Evolutionary conservation across 2,113 vertebrate species (phyloP), one percentile per base, ranked within the genome.

Genomic region (Prietella phreatophila): DNA sequence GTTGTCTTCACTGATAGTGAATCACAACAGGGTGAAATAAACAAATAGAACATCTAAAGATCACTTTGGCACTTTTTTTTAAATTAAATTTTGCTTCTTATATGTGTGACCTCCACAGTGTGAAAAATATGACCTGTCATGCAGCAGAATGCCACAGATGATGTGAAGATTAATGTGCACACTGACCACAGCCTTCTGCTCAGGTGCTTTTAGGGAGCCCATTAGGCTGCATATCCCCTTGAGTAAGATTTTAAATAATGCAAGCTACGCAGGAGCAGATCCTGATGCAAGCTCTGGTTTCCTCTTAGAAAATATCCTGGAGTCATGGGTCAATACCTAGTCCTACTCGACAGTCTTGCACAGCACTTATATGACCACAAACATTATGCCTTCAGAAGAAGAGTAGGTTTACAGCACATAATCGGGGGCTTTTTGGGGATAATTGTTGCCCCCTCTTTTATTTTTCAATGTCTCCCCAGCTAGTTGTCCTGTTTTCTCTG

Each of bases 311-410:
- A 86, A 85, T 87, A 85, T 90, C 88, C 85, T 89, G 85, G 82
- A 90, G 90, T 90, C 90, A 89, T 25, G 86, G 90, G 90, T 90
- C 90, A 89, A 89, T 86, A 89, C 81, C 76, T 36, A 56, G 88
- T 80, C 85, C 88, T 89, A 88, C 76, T 89, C 65, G 30, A 79
- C 85, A 69, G 63, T 63, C 83, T 84, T 83, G 81, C 78, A 69
- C 58, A 71, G 17, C 42, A 53, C 87, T 85, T 86, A 87, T 82
- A 87, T 80, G 76, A 87, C 65, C 76, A 85, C 82, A 85, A 82
- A 78, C 79, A 87, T 71, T 76, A 84, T 33, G 33, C 56, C 88
- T 89, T 89, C 50, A 87, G 76, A 90, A 78, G 65, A 80, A 47
- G 81, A 83, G 85, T 86, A 80, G 42, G 58, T 47, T 63, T 60